A percentile compares a stretch with the other conserved stretches of the same genome.
These are phyloP conservation scores for Chlorospingus flavigularis DNA, from an alignment of 2,797 vertebrate species.

Conservation along the genomic window DNA sequence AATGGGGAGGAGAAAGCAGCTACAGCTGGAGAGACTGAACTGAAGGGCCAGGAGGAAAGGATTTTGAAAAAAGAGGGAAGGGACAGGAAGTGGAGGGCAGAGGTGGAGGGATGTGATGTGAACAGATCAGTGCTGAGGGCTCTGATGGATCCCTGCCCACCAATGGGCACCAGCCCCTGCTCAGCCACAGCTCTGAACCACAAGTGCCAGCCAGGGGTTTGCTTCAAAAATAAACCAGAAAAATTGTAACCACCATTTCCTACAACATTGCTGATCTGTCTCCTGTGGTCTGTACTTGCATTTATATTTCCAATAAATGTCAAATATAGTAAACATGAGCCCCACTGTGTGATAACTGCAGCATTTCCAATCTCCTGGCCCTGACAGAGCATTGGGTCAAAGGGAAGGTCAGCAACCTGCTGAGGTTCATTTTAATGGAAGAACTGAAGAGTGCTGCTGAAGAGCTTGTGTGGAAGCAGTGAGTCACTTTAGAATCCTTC, in stretches of 20 bases:
- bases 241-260: neutral
- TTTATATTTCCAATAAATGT: neutral
- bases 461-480: neutral
- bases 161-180: neutral
- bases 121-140: neutral
- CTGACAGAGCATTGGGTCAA: neutral
- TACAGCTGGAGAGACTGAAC: neutral
- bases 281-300: neutral
- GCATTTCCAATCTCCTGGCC: neutral
- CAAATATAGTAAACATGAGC: neutral
- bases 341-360: neutral
- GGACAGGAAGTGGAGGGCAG: neutral
- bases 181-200: neutral
- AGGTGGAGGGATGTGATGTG: neutral
- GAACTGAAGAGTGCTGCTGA: neutral
- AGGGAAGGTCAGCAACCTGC: neutral
- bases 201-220: neutral
- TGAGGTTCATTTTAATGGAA: neutral
- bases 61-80: rapidly evolving
- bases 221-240: neutral
- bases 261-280: neutral
- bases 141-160: neutral
- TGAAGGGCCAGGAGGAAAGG: neutral
- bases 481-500: neutral
- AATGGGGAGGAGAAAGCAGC: neutral